Base-by-base conservation (phyloP, 1,140 invertebrate genomes). In the Lerema accius region DNA sequence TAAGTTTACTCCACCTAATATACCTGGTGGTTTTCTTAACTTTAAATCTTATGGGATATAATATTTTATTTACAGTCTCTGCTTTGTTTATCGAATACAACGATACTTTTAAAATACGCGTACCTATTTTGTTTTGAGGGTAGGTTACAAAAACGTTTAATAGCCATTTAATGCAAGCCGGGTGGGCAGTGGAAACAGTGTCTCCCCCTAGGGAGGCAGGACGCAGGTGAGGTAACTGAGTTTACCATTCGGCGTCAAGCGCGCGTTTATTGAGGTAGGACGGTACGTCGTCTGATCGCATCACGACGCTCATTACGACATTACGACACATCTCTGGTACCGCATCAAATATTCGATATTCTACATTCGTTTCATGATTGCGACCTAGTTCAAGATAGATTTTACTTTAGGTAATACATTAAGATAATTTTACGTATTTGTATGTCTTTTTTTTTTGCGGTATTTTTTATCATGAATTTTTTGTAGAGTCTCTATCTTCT, bases 191-290 rank as follows among this genome's bases (percentile, higher is more conserved):
- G 78, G 51, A 71, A 50, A 72, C 71, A 55, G 46, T 0, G 10
- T 7, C 11, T 17, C 50, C 39, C 50, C 50, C 50, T n/a, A n/a
- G n/a, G n/a, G 16, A 26, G 50, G 43, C 35, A 42, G 50, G 50
- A 32, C 40, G 51, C 61, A 67, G 71, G 74, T 71, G 65, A 78
- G 65, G 62, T 76, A 75, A 73, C 68, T 69, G 65, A 78, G 70
- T 75, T 73, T 69, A 71, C 53, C 40, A 56, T 42, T 35, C 53
- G 53, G 53, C 53, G 40, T 56, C 53, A 56, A 56, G 40, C 53
- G 10, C 40, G 53, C 40, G 40, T 56, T 56, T 56, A 56, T 56
- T 56, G 53, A 40, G 53, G 53, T 56, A 56, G 53, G 53, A 17
- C 50, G n/a, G n/a, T n/a, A n/a, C n/a, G n/a, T n/a, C n/a, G 39